A percentile compares a stretch with the other conserved stretches of the same genome.
Conservation (phyloP, 2,113 vertebrate species). For the Arenaria interpres region DNA sequence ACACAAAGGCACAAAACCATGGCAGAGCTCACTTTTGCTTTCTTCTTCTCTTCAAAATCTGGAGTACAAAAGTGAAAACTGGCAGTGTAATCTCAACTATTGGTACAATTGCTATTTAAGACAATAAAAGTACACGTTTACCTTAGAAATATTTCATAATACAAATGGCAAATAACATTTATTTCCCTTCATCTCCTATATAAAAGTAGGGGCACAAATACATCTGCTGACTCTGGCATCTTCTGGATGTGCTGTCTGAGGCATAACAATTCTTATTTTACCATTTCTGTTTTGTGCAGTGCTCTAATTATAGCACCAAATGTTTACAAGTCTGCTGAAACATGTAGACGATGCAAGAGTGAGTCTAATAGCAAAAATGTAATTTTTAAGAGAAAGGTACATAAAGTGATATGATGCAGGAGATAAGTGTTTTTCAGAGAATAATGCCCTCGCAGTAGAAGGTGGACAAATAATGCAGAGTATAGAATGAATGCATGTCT, state of each 20-base stretch:
- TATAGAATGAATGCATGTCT: background rate
- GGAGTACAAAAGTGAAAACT: background rate
- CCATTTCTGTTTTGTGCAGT: background rate
- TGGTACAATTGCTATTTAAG: background rate
- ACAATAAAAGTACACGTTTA: background rate
- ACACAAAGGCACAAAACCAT: background rate
- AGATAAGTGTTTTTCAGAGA: conserved; percentile 10
- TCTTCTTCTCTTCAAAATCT: background rate
- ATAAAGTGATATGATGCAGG: background rate
- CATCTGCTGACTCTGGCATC: background rate
- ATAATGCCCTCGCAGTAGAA: background rate
- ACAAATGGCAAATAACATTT: background rate
- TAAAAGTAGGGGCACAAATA: background rate
- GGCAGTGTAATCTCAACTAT: background rate
- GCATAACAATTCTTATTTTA: background rate
- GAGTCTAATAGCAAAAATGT: background rate
- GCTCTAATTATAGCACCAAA: background rate
- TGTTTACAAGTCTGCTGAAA: background rate
- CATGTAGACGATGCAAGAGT: background rate
- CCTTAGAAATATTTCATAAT: background rate
- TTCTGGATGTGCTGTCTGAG: background rate
- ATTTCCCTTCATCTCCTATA: background rate
- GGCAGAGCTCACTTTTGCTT: fast-evolving
- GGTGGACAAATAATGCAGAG: background rate
- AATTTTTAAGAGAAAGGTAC: background rate